Conservation (phyloP, 1,140 invertebrate species). For the Thaumetopoea pityocampa region DNA sequence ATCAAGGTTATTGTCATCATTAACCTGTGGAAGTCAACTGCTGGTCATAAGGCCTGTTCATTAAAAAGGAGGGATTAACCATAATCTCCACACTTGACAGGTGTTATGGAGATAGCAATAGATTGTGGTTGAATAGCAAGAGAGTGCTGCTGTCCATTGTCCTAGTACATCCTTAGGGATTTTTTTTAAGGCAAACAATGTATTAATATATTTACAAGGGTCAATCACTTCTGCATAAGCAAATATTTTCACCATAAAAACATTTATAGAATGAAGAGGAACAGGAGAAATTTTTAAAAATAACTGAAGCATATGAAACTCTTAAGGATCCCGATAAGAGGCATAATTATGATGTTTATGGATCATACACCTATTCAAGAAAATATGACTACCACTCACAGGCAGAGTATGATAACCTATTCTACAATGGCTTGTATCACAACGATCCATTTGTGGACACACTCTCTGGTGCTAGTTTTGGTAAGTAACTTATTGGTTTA, state of each 20-base stretch:
- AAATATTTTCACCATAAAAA: not conserved
- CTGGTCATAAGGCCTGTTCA: too few species aligned
- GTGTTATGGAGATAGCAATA: too few species aligned
- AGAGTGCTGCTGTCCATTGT: too few species aligned
- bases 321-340: slow-evolving; percentile 88
- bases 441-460: slow-evolving; percentile 90
- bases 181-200: too few species aligned
- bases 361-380: slow-evolving; percentile 79
- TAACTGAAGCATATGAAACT: slow-evolving; percentile 90
- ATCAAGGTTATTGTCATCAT: too few species aligned
- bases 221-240: too few species aligned
- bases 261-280: slow-evolving; percentile 78
- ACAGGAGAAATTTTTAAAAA: slow-evolving; percentile 85
- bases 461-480: slow-evolving; percentile 84
- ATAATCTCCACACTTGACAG: too few species aligned
- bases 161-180: too few species aligned
- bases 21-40: too few species aligned
- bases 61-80: too few species aligned
- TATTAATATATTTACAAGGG: too few species aligned
- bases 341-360: slow-evolving; percentile 88
- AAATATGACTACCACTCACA: slow-evolving; percentile 81
- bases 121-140: too few species aligned
- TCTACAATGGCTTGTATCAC: slow-evolving; percentile 93
- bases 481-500: slow-evolving; percentile 72
- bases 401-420: slow-evolving; percentile 88